Evolutionary conservation across 2,888 invertebrate genomes (phyloP).

Genomic region (Lasioglossum figueresi): DNA sequence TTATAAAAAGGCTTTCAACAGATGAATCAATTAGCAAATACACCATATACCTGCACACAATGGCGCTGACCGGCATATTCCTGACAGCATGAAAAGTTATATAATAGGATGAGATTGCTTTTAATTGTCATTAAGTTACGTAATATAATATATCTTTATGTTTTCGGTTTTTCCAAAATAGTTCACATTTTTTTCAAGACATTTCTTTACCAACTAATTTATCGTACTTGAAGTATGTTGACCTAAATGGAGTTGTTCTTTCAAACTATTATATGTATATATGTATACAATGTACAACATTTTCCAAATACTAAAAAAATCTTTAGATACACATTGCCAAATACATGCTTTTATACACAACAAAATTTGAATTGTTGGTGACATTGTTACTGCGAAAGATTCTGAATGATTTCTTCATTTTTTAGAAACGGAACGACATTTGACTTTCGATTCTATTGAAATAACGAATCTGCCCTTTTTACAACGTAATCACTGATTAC

Average conservation of each 20-base stretch:
- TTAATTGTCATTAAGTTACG: constrained; percentile 26
- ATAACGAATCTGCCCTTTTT: background rate
- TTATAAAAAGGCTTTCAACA: background rate
- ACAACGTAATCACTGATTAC: background rate
- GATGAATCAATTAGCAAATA: constrained; percentile 26
- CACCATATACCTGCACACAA: constrained; percentile 84
- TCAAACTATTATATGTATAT: no score
- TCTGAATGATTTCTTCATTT: background rate
- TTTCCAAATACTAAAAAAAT: background rate
- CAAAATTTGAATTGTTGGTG: background rate
- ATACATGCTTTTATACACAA: background rate
- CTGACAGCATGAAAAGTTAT: constrained; percentile 82
- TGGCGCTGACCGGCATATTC: constrained; percentile 85
- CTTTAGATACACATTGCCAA: constrained; percentile 4
- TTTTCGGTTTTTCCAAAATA: background rate
- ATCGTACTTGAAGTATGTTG: background rate
- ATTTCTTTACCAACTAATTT: background rate
- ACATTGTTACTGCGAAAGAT: background rate
- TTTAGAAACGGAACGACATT: background rate
- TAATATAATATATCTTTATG: constrained; percentile 11
- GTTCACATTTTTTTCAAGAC: background rate
- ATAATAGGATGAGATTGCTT: constrained; percentile 64
- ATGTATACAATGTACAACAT: background rate
- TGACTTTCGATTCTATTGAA: background rate
- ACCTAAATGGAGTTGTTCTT: background rate